A percentile compares a stretch with the other conserved stretches of the same genome.
Evolutionary conservation across 1,140 invertebrate species (phyloP).

Genomic region (Daktulosphaira vitifoliae): DNA sequence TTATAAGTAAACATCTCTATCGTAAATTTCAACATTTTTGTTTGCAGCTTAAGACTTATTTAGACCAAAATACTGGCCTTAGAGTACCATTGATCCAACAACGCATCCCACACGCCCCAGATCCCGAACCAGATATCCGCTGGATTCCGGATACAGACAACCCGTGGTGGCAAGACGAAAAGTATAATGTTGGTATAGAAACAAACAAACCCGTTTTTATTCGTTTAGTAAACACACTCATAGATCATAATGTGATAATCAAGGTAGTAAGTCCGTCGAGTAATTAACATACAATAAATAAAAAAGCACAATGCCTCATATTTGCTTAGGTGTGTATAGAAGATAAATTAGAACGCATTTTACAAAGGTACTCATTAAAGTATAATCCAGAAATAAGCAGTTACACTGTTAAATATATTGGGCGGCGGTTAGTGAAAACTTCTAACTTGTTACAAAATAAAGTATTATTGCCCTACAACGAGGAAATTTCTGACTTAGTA

Average conservation of each 20-base stretch:
- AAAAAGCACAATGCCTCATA: no score
- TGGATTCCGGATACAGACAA: background rate
- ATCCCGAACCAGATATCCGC: background rate
- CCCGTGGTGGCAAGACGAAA: constrained; percentile 14
- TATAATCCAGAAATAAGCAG: background rate
- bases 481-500: background rate
- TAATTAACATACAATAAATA: no score
- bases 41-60: background rate
- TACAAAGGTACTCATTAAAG: background rate
- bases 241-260: background rate
- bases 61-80: background rate
- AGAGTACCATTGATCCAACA: background rate
- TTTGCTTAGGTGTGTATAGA: constrained; percentile 2
- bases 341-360: background rate
- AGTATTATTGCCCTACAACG: background rate
- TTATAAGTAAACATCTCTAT: no score
- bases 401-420: background rate
- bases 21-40: background rate
- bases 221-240: background rate
- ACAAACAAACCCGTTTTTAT: background rate
- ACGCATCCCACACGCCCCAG: background rate
- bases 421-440: background rate
- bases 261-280: background rate
- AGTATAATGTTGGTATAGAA: constrained; percentile 5
- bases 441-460: background rate